A percentile compares a stretch with the other conserved stretches of the same genome.
These are phyloP conservation scores for Halocynthia roretzi DNA, from an alignment of 23 tunicate species.

Conservation along the genomic window DNA sequence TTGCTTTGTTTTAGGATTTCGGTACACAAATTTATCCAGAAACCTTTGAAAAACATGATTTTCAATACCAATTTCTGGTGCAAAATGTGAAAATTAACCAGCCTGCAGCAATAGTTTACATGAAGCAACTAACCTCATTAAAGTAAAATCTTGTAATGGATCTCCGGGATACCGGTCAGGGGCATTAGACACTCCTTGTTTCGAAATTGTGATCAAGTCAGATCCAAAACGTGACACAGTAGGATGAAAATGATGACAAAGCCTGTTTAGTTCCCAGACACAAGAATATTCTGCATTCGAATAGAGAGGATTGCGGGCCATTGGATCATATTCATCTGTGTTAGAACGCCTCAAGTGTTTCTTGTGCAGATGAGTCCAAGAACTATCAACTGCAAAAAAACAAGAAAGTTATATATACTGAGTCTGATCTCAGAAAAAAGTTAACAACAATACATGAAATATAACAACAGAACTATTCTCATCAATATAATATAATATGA, in stretches of 20 bases:
- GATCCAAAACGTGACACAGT: conserved; percentile 49
- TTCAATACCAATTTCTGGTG: not conserved
- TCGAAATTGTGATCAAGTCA: conserved; percentile 13
- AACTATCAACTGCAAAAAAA: not conserved
- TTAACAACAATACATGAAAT: no score
- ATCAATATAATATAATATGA: no score
- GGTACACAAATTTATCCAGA: conserved; percentile 81
- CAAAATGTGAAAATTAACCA: not conserved
- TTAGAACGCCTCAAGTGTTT: conserved; percentile 9
- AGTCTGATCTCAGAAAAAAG: no score
- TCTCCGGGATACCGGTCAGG: conserved; percentile 42
- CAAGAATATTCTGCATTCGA: conserved; percentile 46
- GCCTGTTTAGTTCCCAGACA: conserved; percentile 55
- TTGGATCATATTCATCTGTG: conserved; percentile 46
- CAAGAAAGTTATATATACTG: no score
- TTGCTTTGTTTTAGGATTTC: conserved; percentile 59
- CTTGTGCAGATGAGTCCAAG: conserved; percentile 70
- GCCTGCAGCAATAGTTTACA: not conserved
- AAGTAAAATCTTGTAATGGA: conserved; percentile 68
- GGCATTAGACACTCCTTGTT: conserved; percentile 2
- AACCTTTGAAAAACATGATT: conserved; percentile 32
- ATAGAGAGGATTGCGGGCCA: conserved; percentile 46
- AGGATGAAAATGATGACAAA: conserved; percentile 69
- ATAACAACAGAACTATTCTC: no score
- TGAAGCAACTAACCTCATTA: conserved; percentile 34